Base-by-base conservation (phyloP, 2,888 invertebrate species). In the Linnaemya vulpina region DNA sequence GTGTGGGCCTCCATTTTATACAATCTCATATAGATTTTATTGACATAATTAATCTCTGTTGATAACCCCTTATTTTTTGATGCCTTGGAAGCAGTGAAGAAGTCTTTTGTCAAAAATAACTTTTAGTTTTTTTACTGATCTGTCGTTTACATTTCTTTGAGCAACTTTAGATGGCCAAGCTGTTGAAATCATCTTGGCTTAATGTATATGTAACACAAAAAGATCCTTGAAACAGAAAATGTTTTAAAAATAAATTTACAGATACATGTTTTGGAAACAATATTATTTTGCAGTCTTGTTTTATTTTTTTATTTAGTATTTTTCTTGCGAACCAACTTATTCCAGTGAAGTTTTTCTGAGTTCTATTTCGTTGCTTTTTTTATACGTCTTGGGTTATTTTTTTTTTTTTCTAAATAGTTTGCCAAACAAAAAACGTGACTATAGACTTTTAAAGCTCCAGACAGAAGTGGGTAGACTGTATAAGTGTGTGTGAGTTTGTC, bases 341-440 rank as follows among this genome's bases (percentile, higher is more conserved):
- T 30, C 5, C 77, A 74, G 78, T 76, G 46, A 65, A 65, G 67
- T 55, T 86, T 81, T 78, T 73, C 75, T 65, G 51, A 73, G 68
- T 70, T 68, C 70, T 80, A 65, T 71, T 78, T 75, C 43, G 20
- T 65, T 74, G 7, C 20, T n/a, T 67, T 71, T 62, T 49, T 58
- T 35, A 7, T 43, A 25, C 65, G n/a, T 35, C 60, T 60, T 73
- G 35, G 35, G 40, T 40, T 51, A 63, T 40, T 63, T 53, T 3
- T 40, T 75, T 60, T 62, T 65, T 67, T 74, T 74, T 7, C 35
- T 43, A 71, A 79, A 79, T 53, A 75, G 30, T 70, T 76, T 58
- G 38, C 55, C 58, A 70, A 65, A 71, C 63, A 77, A 76, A 46
- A 82, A 83, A 77, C 82, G 82, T 83, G 82, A 83, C 82, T 73